Conservation (phyloP, 2,113 vertebrate genomes). For the Harpagus bidentatus region DNA sequence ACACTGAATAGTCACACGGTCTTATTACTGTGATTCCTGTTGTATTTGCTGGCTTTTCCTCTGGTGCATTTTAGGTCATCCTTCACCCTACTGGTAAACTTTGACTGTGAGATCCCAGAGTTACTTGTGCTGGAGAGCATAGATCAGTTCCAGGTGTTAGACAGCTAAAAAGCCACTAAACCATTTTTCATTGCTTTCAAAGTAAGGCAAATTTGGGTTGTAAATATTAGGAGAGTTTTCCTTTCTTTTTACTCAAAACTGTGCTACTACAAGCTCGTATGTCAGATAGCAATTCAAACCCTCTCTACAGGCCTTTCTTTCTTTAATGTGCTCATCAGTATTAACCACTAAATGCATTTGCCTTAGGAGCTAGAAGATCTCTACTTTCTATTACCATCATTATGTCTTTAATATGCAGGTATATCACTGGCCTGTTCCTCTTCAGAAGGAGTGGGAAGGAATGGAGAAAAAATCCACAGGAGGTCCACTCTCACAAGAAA, state of each 20-base stretch:
- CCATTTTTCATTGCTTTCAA: background rate
- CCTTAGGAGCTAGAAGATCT: background rate
- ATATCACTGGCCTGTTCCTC: background rate
- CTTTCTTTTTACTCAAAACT: background rate
- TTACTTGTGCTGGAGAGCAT: background rate
- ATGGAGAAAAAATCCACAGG: background rate
- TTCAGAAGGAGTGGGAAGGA: background rate
- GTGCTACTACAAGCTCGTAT: background rate
- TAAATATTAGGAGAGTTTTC: background rate
- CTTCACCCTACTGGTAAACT: background rate
- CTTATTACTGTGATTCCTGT: background rate
- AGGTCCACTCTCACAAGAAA: background rate
- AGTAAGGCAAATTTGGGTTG: background rate
- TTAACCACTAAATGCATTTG: background rate
- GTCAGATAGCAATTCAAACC: background rate
- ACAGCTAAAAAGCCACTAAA: background rate
- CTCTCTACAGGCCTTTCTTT: background rate
- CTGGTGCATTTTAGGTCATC: background rate
- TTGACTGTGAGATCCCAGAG: background rate
- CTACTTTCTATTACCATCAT: background rate
- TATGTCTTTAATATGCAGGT: background rate
- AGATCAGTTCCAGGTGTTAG: background rate
- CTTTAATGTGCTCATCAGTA: background rate
- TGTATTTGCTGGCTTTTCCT: background rate
- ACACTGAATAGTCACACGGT: background rate